Percentiles rank a stretch among this genome's conserved stretches.
These are phyloP conservation scores for Poeciliopsis infans DNA, from an alignment of 2,797 vertebrate species.

Conservation along the genomic window DNA sequence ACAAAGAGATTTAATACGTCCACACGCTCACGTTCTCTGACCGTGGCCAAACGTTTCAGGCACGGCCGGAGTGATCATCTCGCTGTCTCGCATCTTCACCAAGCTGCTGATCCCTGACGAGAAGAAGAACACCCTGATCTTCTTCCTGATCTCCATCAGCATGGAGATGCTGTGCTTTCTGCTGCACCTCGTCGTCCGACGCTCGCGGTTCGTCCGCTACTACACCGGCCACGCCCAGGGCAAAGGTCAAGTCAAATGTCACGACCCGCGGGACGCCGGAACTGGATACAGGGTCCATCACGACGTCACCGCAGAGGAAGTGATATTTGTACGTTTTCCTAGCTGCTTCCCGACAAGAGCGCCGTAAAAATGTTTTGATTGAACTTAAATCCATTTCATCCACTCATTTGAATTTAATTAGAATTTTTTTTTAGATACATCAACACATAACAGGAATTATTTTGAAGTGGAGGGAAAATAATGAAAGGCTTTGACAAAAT, in stretches of 20 bases:
- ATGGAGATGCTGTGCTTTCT: conserved; percentile 95
- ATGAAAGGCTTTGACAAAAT: neutral
- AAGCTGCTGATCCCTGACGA: conserved; percentile 92
- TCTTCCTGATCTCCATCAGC: conserved; percentile 93
- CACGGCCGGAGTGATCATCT: conserved; percentile 95
- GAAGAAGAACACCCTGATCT: conserved; percentile 94
- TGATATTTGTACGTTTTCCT: conserved; percentile 90
- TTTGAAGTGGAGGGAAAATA: neutral
- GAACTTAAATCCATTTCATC: neutral
- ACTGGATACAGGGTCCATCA: conserved; percentile 90
- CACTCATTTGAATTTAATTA: neutral
- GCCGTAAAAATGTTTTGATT: neutral
- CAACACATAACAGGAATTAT: neutral
- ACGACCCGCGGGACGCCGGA: conserved; percentile 64
- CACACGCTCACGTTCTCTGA: neutral
- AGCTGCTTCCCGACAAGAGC: neutral
- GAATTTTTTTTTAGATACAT: neutral
- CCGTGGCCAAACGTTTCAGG: conserved; percentile 72
- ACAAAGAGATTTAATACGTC: conserved; percentile 9
- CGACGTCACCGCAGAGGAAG: conserved; percentile 87
- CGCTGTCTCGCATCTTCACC: conserved; percentile 96
- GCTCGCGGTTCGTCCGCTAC: conserved; percentile 89
- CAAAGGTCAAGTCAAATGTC: conserved; percentile 61
- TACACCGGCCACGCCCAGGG: conserved; percentile 82
- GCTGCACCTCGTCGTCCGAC: conserved; percentile 91